These are phyloP conservation scores for Emmelina monodactyla DNA, from an alignment of 2,888 invertebrate species.

Conservation along the genomic window DNA sequence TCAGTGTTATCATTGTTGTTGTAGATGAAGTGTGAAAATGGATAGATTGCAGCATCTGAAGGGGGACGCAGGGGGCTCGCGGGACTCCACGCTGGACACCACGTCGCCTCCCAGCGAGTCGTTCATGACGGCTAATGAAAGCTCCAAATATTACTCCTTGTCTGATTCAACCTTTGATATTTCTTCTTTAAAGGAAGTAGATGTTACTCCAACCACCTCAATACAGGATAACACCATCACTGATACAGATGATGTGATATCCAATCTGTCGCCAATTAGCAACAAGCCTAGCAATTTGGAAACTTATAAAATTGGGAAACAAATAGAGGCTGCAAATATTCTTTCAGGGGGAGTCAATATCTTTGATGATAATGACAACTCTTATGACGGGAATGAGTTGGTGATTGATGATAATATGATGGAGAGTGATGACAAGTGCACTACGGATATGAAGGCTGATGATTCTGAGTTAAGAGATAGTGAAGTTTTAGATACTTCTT, in stretches of 20 bases:
- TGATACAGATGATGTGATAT: constrained; percentile 32
- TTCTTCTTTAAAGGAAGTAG: constrained; percentile 38
- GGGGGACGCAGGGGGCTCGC: constrained; percentile 39
- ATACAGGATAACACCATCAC: constrained; percentile 27
- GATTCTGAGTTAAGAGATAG: constrained; percentile 22
- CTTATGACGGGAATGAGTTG: constrained; percentile 54
- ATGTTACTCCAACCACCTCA: constrained; percentile 24
- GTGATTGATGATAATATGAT: constrained; percentile 53
- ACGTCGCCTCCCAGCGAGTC: constrained; percentile 44
- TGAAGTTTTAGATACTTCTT: constrained; percentile 21
- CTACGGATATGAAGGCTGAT: constrained; percentile 22
- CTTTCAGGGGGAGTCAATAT: constrained; percentile 57
- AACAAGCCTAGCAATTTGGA: constrained; percentile 40
- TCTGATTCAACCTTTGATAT: constrained; percentile 47
- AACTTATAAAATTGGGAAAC: constrained; percentile 48
- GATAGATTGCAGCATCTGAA: constrained; percentile 57
- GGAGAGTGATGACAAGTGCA: constrained; percentile 36
- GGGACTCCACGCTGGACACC: constrained; percentile 46
- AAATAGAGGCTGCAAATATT: constrained; percentile 57
- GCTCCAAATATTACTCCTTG: constrained; percentile 53
- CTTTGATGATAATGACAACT: constrained; percentile 61
- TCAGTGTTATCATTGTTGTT: constrained; percentile 33
- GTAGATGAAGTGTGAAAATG: constrained; percentile 60
- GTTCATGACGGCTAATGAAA: constrained; percentile 52
- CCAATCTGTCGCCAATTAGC: constrained; percentile 42